Conservation (phyloP, 2,113 vertebrate genomes). For the Delphinus delphis region DNA sequence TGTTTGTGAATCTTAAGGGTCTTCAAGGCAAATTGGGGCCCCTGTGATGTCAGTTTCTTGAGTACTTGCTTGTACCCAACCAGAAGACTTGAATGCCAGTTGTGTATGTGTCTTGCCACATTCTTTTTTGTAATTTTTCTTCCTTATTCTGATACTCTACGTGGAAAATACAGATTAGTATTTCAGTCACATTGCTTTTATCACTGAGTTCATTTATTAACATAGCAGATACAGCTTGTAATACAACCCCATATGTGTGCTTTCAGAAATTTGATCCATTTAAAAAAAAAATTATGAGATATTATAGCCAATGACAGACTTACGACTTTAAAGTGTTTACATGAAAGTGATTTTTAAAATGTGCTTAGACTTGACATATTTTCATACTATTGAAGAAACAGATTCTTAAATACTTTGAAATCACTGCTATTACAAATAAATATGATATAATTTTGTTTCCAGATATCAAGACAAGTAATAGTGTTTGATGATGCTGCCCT, state of each 20-base stretch:
- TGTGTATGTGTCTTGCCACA: not conserved
- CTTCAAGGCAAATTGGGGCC: not conserved
- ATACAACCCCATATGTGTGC: not conserved
- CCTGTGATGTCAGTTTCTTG: not conserved
- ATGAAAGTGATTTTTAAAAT: conserved; percentile 15
- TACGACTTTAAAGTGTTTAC: not conserved
- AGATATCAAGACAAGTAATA: not conserved
- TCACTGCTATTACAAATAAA: conserved; percentile 3
- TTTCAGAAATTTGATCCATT: not conserved
- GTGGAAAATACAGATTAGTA: not conserved
- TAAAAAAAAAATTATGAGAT: not conserved
- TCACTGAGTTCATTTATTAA: not conserved
- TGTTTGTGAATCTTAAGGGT: not conserved
- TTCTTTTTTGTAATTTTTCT: not conserved
- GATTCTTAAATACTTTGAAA: not conserved
- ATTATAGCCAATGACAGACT: not conserved
- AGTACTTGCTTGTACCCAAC: not conserved
- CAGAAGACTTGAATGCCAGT: not conserved
- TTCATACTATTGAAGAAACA: not conserved
- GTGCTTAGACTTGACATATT: not conserved
- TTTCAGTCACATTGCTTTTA: not conserved
- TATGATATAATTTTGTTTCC: not conserved
- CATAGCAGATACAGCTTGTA: not conserved
- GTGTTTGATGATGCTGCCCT: not conserved
- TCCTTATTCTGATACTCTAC: not conserved